These are phyloP conservation scores for Anneissia japonica DNA, from an alignment of 35 echinoderm and acorn worm genomes.

Conservation along the genomic window DNA sequence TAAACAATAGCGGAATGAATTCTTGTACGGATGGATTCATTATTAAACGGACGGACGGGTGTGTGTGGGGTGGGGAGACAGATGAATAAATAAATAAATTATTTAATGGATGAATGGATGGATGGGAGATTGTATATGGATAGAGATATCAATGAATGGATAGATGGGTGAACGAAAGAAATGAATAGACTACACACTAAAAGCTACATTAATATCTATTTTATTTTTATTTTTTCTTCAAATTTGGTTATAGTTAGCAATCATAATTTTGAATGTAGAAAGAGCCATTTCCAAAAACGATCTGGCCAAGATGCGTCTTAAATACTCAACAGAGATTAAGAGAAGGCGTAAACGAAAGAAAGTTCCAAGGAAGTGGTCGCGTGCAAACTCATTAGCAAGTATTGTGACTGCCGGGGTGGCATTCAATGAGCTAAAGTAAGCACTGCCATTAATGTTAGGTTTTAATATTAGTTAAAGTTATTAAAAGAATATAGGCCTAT, in stretches of 20 bases:
- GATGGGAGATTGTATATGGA: too few relatives aligned
- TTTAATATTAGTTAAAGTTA: too few relatives aligned
- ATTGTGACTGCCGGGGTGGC: neutral
- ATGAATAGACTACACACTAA: too few relatives aligned
- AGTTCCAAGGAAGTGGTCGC: neutral
- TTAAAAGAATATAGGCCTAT: too few relatives aligned
- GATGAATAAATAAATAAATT: too few relatives aligned
- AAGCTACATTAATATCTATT: neutral
- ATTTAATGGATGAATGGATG: too few relatives aligned
- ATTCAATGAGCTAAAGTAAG: too few relatives aligned
- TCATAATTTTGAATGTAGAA: conserved; percentile 80
- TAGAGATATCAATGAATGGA: too few relatives aligned
- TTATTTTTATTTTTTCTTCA: neutral
- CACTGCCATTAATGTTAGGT: too few relatives aligned
- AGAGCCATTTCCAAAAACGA: conserved; percentile 51
- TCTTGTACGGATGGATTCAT: neutral
- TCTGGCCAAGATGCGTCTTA: conserved; percentile 45
- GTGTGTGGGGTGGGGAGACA: neutral
- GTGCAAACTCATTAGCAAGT: neutral
- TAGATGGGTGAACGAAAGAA: too few relatives aligned
- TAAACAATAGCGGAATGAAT: neutral
- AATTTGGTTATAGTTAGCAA: conserved; percentile 57
- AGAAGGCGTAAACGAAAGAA: neutral
- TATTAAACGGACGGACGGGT: neutral
- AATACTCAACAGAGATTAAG: conserved; percentile 56